Conservation (phyloP, 1,140 invertebrate genomes). For the Bicyclus anynana region DNA sequence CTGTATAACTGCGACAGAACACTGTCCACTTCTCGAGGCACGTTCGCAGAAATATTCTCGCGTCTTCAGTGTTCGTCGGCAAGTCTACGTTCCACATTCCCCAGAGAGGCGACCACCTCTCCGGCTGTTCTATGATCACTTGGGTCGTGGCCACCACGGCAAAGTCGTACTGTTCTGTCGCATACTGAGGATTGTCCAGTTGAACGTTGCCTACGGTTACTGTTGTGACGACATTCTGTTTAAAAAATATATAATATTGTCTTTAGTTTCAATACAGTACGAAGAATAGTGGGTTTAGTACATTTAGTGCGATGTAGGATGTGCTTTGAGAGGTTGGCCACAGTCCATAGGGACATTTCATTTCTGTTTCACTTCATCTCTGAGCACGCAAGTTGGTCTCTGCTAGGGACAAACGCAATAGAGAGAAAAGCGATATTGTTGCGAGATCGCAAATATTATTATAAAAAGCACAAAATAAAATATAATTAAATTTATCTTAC, state of each 20-base stretch:
- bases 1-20: slow-evolving; percentile 15
- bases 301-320: too few species aligned
- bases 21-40: slow-evolving; percentile 41
- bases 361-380: too few species aligned
- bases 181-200: slow-evolving; percentile 56
- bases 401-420: too few species aligned
- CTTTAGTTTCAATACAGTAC: too few species aligned
- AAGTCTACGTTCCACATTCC: slow-evolving; percentile 38
- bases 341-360: too few species aligned
- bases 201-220: slow-evolving; percentile 47
- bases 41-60: slow-evolving; percentile 29
- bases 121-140: slow-evolving; percentile 1
- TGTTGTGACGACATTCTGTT: slow-evolving; percentile 38
- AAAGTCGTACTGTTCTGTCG: slow-evolving; percentile 54
- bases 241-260: background rate
- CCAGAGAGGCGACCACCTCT: slow-evolving; percentile 50
- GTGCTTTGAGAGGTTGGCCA: too few species aligned
- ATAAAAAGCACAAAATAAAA: too few species aligned
- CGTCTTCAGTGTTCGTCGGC: slow-evolving; percentile 13
- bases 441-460: too few species aligned
- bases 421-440: too few species aligned
- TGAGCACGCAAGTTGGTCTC: too few species aligned
- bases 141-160: slow-evolving; percentile 53
- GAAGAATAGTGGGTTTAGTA: too few species aligned
- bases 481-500: too few species aligned